Base-by-base conservation (phyloP, 2,888 invertebrate species). In the Cosmopolites sordidus region DNA sequence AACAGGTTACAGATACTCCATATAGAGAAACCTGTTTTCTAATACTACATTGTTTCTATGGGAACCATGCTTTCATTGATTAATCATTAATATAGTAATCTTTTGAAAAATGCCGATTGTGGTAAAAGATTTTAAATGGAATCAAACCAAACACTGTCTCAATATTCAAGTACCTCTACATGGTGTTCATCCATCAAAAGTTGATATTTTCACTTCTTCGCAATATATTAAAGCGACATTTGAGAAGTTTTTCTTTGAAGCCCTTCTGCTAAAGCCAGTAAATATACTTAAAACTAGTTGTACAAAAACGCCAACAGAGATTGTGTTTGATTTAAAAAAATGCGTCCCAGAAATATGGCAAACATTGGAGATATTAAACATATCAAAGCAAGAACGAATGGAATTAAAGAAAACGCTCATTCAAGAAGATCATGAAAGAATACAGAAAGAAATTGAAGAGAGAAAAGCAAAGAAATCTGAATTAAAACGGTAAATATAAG, bases 41-140 rank as follows among this genome's bases (percentile, higher is more conserved):
- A n/a, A n/a, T n/a, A n/a, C n/a, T n/a, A n/a, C n/a, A n/a, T n/a
- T n/a, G n/a, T n/a, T n/a, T n/a, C n/a, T n/a, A n/a, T n/a, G n/a
- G n/a, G n/a, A n/a, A n/a, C n/a, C n/a, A n/a, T n/a, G n/a, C n/a
- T n/a, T n/a, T n/a, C n/a, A n/a, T n/a, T n/a, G n/a, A n/a, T n/a
- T n/a, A n/a, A n/a, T n/a, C n/a, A n/a, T n/a, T n/a, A n/a, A n/a
- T n/a, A n/a, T n/a, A n/a, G n/a, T n/a, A n/a, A n/a, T n/a, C n/a
- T n/a, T n/a, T n/a, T n/a, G n/a, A n/a, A 63, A 56, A 18, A 87
- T 88, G 87, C 85, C 87, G 2, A 81, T 88, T 60, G 62, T 87
- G 60, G 77, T 91, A 1, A 86, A 84, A 75, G 84, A 89, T 75
- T 86, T 78, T 66, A 79, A 78, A 30, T 92, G 91, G 91, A 81